A percentile compares a stretch with the other conserved stretches of the same genome.
Evolutionary conservation across 2,888 invertebrate species (phyloP).

Genomic region (Pseudeuparius sepicola): DNA sequence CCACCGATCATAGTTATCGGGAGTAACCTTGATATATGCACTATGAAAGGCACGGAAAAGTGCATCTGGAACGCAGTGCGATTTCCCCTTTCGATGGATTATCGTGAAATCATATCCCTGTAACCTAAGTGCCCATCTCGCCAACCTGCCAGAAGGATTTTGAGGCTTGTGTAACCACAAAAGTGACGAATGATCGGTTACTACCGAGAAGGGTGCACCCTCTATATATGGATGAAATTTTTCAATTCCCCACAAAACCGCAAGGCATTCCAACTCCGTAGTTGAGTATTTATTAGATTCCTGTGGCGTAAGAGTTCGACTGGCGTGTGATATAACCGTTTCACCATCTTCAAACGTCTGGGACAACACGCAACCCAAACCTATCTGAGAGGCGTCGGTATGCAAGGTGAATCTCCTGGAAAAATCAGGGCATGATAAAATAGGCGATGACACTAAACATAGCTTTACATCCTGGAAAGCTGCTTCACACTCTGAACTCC

Average conservation of each 20-base stretch:
- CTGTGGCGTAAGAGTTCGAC: slow-evolving; percentile 16
- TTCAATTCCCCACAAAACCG: slow-evolving; percentile 24
- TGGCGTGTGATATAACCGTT: slow-evolving; percentile 18
- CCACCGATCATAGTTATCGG: slow-evolving; percentile 11
- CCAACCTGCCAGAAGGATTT: slow-evolving; percentile 12
- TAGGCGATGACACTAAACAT: slow-evolving; percentile 14
- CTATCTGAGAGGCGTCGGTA: slow-evolving; percentile 2
- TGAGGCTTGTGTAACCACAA: slow-evolving; percentile 13
- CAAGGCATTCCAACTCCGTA: slow-evolving; percentile 21
- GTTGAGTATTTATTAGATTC: slow-evolving; percentile 20
- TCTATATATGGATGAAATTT: slow-evolving; percentile 23
- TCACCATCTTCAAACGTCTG: no score
- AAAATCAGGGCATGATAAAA: slow-evolving; percentile 20
- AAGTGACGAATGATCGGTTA: slow-evolving; percentile 22
- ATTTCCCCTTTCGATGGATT: slow-evolving; percentile 11
- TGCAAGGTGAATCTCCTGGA: slow-evolving; percentile 5
- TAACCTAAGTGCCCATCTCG: slow-evolving; percentile 12
- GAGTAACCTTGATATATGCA: slow-evolving; percentile 4
- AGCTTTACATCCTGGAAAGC: slow-evolving; percentile 17
- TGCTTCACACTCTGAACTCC: slow-evolving; percentile 15
- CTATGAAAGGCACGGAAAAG: slow-evolving; percentile 11
- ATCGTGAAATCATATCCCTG: slow-evolving; percentile 13
- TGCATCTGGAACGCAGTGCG: slow-evolving; percentile 14
- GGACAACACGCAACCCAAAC: slow-evolving; percentile 5
- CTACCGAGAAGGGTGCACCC: slow-evolving; percentile 18